Conservation (phyloP, 2,113 vertebrate species). For the Cheirogaleus medius region DNA sequence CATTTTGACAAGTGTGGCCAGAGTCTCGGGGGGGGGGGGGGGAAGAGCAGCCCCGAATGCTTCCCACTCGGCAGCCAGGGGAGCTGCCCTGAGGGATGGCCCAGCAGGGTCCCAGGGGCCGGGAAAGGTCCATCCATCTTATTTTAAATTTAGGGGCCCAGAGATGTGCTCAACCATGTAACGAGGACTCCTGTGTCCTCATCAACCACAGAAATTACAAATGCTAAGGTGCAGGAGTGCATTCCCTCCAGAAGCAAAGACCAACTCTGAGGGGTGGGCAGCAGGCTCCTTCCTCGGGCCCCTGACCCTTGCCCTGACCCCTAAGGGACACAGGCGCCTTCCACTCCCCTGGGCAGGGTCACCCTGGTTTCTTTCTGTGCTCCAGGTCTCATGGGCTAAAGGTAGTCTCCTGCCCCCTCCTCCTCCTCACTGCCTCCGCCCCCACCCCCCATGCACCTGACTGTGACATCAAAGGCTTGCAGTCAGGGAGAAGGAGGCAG, state of each 20-base stretch:
- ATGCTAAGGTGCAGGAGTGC: fast-evolving
- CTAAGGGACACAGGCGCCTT: neutral
- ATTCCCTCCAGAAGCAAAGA: neutral
- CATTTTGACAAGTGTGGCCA: neutral
- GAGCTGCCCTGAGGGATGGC: fast-evolving
- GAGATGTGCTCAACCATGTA: fast-evolving
- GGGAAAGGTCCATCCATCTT: neutral
- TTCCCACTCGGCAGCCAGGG: neutral
- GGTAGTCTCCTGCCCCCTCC: neutral
- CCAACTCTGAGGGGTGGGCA: no score
- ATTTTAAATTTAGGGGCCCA: neutral
- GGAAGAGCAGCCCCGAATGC: fast-evolving
- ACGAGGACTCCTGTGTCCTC: no score
- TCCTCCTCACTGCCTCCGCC: fast-evolving
- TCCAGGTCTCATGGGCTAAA: neutral
- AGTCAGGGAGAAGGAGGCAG: neutral
- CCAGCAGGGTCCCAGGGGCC: fast-evolving
- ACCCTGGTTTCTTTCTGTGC: neutral
- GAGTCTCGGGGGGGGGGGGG: no score
- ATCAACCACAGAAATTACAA: fast-evolving
- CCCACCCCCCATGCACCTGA: neutral
- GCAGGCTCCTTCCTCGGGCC: neutral
- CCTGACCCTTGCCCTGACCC: neutral
- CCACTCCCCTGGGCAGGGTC: neutral
- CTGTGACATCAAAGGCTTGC: neutral